Evolutionary conservation across 2,797 vertebrate species (phyloP).

Genomic region (Cuniculus paca): DNA sequence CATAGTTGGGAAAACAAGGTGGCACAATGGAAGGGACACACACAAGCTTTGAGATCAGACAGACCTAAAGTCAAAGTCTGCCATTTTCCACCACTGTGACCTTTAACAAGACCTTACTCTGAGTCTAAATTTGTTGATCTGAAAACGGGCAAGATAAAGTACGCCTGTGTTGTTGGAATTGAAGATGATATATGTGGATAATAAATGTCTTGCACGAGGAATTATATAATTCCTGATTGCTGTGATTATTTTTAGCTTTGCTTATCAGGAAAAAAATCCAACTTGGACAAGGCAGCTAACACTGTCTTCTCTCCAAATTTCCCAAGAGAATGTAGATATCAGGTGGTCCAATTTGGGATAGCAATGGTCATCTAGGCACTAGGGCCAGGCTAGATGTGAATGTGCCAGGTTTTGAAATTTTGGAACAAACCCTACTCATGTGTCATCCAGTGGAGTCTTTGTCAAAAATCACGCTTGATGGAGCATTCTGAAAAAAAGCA

Average conservation of each 20-base stretch:
- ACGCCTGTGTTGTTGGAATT: neutral
- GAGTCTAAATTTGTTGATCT: neutral
- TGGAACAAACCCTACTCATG: neutral
- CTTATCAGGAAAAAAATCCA: neutral
- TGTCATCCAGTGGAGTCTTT: constrained; percentile 47
- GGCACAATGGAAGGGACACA: neutral
- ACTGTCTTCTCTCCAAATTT: constrained; percentile 16
- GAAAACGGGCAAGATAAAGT: neutral
- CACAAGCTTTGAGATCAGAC: neutral
- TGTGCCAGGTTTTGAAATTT: neutral
- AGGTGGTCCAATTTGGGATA: neutral
- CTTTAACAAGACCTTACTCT: neutral
- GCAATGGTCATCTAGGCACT: neutral
- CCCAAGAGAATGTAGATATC: neutral
- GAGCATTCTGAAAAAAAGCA: neutral
- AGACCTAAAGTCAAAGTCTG: constrained; percentile 2
- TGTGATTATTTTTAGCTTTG: constrained; percentile 16
- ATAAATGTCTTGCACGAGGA: neutral
- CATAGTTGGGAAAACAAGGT: neutral
- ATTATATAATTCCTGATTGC: neutral
- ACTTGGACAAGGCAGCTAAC: neutral
- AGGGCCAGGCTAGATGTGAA: neutral
- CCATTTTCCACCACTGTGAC: neutral
- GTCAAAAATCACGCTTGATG: constrained; percentile 13
- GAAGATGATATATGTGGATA: neutral